Evolutionary conservation across 2,797 vertebrate species (phyloP).

Genomic region (Bufotes viridis): DNA sequence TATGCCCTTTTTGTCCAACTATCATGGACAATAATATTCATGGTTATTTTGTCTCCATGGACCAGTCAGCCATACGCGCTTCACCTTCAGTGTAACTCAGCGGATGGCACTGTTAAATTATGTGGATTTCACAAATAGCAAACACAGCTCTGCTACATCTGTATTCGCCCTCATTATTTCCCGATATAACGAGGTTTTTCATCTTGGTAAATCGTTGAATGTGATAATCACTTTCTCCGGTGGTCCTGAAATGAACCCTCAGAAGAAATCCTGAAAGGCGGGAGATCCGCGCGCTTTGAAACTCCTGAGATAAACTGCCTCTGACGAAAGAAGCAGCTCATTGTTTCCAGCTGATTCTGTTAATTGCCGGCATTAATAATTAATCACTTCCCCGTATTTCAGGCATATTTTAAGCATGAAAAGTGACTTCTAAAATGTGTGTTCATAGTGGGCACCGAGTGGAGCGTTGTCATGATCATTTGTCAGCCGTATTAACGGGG

Average conservation of each 20-base stretch:
- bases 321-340: slow-evolving; percentile 26
- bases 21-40: neutral
- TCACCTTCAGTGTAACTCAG: neutral
- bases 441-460: slow-evolving; percentile 4
- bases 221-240: slow-evolving; percentile 5
- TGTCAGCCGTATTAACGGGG: slow-evolving; percentile 25
- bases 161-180: neutral
- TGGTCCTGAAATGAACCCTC: slow-evolving; percentile 19
- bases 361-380: slow-evolving; percentile 59
- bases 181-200: neutral
- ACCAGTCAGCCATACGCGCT: neutral
- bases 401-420: slow-evolving; percentile 47
- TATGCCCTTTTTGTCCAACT: neutral
- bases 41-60: neutral
- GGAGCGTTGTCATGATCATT: slow-evolving; percentile 39
- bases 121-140: neutral
- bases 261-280: neutral
- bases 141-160: neutral
- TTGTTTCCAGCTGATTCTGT: slow-evolving; percentile 53
- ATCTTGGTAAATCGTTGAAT: neutral
- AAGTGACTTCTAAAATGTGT: slow-evolving; percentile 52
- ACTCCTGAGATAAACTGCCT: slow-evolving; percentile 8
- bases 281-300: slow-evolving; percentile 4
- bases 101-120: neutral
- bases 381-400: slow-evolving; percentile 53